A percentile compares a stretch with the other conserved stretches of the same genome.
These are phyloP conservation scores for Drosophila paranaensis DNA, from an alignment of 2,888 invertebrate genomes.

Conservation along the genomic window DNA sequence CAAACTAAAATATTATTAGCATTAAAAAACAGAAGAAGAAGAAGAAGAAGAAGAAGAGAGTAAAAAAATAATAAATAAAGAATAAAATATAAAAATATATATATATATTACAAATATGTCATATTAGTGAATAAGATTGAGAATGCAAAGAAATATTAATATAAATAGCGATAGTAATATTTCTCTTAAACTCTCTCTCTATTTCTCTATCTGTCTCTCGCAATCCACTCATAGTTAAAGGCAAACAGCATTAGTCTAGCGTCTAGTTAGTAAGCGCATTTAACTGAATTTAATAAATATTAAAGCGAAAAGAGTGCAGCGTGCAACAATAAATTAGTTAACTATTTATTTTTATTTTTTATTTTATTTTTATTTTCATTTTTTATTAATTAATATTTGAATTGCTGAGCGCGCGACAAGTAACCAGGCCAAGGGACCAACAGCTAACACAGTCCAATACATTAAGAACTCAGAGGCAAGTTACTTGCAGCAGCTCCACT, in stretches of 20 bases:
- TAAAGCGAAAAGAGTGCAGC: slow-evolving; percentile 28
- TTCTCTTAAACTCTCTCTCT: slow-evolving; percentile 1
- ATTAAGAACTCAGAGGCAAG: slow-evolving; percentile 10
- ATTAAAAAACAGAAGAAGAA: slow-evolving; percentile 10
- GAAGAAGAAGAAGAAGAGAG: not conserved
- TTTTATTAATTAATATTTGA: not conserved
- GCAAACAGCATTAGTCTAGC: slow-evolving; percentile 65
- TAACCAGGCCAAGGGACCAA: slow-evolving; percentile 43
- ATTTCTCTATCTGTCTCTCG: slow-evolving; percentile 10
- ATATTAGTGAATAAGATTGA: slow-evolving; percentile 26
- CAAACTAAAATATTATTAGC: slow-evolving; percentile 47
- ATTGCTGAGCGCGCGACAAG: not conserved
- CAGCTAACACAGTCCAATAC: slow-evolving; percentile 37
- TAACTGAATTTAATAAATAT: slow-evolving; percentile 65
- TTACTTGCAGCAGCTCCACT: not conserved
- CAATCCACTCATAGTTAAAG: slow-evolving; percentile 63
- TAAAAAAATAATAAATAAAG: too few relatives aligned
- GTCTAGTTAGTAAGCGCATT: slow-evolving; percentile 49
- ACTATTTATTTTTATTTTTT: slow-evolving; percentile 33
- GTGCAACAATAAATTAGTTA: slow-evolving; percentile 57
- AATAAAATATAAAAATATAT: slow-evolving; percentile 16
- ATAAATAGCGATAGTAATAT: slow-evolving; percentile 29
- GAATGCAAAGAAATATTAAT: slow-evolving; percentile 13
- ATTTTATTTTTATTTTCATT: not conserved
- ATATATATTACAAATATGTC: slow-evolving; percentile 25